A percentile compares a stretch with the other conserved stretches of the same genome.
These are phyloP conservation scores for Paramuricea clavata DNA, from an alignment of 92 coral and sea anemone genomes.

Conservation along the genomic window DNA sequence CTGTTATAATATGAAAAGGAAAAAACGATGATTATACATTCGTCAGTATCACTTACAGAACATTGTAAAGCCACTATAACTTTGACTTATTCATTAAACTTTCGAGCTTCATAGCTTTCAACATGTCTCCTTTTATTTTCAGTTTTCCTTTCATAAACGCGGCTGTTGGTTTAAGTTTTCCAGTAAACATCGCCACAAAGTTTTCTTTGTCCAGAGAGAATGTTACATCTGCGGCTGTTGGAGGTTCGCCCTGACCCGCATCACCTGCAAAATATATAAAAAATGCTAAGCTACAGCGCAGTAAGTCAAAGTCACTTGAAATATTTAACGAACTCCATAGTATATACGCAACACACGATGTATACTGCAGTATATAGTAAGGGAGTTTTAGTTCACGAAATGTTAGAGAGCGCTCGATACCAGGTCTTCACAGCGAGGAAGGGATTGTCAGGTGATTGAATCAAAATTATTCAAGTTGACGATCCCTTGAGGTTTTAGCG, in stretches of 20 bases:
- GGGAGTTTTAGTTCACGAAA: neutral
- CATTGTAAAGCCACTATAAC: conserved; percentile 33
- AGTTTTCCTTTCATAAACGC: conserved; percentile 94
- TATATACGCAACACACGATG: too few relatives aligned
- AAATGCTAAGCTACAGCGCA: neutral
- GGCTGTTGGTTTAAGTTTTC: conserved; percentile 88
- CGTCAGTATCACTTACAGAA: neutral
- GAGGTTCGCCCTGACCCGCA: conserved; percentile 82
- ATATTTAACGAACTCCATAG: too few relatives aligned
- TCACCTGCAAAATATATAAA: conserved; percentile 64
- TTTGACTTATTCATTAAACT: conserved; percentile 87
- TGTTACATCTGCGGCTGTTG: conserved; percentile 77
- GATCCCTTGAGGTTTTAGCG: too few relatives aligned
- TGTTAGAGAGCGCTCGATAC: neutral
- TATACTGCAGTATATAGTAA: too few relatives aligned
- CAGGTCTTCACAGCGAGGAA: too few relatives aligned
- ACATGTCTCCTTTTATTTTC: conserved; percentile 91
- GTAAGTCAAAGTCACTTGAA: too few relatives aligned
- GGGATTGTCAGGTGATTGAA: too few relatives aligned
- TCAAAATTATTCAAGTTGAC: too few relatives aligned
- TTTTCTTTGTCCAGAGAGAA: conserved; percentile 84
- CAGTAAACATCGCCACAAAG: conserved; percentile 89
- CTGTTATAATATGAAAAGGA: neutral
- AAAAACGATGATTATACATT: neutral
- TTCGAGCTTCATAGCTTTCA: conserved; percentile 94